Evolutionary conservation across 2,888 invertebrate species (phyloP).

Genomic region (Trichogramma dendrolimi): DNA sequence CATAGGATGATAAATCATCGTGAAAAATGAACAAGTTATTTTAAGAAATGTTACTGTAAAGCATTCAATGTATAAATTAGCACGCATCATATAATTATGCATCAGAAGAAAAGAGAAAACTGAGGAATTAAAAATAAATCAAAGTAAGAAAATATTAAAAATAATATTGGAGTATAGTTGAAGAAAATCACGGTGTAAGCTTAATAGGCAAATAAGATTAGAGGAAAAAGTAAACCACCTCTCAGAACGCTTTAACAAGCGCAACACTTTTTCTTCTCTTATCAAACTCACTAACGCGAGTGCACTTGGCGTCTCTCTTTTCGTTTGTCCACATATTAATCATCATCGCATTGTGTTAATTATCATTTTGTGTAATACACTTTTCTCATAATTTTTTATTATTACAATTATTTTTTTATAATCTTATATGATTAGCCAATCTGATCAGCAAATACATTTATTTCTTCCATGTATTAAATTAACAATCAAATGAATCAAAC

Average conservation of each 20-base stretch:
- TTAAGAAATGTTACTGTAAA: no score
- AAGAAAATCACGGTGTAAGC: conserved; percentile 12
- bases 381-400: conserved; percentile 22
- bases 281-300: conserved; percentile 1
- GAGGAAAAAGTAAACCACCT: conserved; percentile 22
- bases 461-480: not conserved
- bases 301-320: conserved; percentile 14
- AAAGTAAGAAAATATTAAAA: conserved; percentile 14
- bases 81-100: no score
- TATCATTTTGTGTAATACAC: conserved; percentile 1
- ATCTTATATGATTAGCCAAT: conserved; percentile 27
- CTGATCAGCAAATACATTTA: conserved; percentile 22
- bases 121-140: conserved; percentile 20
- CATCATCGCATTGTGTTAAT: no score
- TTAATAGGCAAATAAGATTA: conserved; percentile 10
- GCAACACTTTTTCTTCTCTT: conserved; percentile 18
- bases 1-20: no score
- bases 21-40: no score
- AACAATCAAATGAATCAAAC: conserved; percentile 35
- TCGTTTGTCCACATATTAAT: not conserved
- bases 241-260: conserved; percentile 6
- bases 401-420: conserved; percentile 22
- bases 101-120: conserved; percentile 6
- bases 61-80: no score
- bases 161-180: not conserved